These are phyloP conservation scores for Erethizon dorsatum DNA, from an alignment of 2,797 vertebrate species.

Conservation along the genomic window DNA sequence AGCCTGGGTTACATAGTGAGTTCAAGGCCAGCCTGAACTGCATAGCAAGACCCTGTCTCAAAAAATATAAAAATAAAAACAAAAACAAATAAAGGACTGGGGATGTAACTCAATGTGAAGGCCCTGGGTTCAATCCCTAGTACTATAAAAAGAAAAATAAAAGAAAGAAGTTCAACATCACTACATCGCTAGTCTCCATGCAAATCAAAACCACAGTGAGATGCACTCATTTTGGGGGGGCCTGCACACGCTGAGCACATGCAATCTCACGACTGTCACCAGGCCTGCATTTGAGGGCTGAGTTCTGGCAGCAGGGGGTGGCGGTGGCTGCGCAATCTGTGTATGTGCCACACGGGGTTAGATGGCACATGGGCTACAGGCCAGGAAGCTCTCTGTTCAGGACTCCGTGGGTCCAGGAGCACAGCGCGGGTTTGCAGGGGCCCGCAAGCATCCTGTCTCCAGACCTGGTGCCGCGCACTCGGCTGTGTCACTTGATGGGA, in stretches of 20 bases:
- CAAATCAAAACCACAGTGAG: not conserved
- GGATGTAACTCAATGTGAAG: not conserved
- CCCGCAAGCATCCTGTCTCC: not conserved
- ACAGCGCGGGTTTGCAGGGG: not conserved
- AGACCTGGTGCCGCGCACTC: too few relatives aligned
- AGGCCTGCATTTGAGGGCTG: not conserved
- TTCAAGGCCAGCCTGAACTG: not conserved
- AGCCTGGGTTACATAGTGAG: not conserved
- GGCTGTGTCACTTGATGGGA: not conserved
- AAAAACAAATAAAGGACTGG: not conserved
- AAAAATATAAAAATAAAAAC: not conserved
- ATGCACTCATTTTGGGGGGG: not conserved
- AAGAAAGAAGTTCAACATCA: not conserved
- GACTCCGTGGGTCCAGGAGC: not conserved
- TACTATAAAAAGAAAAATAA: not conserved
- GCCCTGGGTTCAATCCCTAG: not conserved
- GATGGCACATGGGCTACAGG: not conserved
- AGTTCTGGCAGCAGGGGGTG: not conserved
- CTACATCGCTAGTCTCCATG: not conserved
- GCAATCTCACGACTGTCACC: not conserved
- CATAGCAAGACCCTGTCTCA: not conserved
- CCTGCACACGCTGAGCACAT: not conserved
- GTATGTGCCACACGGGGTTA: not conserved
- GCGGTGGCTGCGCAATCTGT: too few relatives aligned
- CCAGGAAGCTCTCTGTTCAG: not conserved